These are phyloP conservation scores for Proteles cristata DNA, from an alignment of 2,113 vertebrate species.

Conservation along the genomic window DNA sequence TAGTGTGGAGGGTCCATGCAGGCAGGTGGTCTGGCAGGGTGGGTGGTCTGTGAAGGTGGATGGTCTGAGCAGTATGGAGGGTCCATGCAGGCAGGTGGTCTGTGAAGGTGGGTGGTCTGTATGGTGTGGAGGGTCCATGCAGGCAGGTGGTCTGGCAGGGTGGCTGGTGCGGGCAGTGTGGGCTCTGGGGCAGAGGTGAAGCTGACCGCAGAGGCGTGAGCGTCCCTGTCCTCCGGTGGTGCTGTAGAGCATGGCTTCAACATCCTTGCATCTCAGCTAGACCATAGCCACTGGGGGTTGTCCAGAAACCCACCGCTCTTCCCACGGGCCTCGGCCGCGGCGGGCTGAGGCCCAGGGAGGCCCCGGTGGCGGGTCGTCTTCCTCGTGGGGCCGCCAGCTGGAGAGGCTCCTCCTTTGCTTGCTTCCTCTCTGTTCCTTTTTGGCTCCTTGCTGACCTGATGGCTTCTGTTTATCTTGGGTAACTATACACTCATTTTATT, in stretches of 20 bases:
- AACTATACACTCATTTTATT: neutral
- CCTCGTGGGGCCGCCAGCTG: neutral
- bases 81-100: too few species aligned
- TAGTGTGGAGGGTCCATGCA: too few species aligned
- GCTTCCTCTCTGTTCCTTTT: neutral
- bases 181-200: neutral
- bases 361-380: neutral
- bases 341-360: neutral
- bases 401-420: neutral
- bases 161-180: neutral
- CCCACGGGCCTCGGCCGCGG: neutral
- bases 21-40: neutral
- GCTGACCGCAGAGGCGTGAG: neutral
- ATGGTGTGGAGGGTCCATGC: too few species aligned
- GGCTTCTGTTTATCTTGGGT: neutral
- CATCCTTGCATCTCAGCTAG: neutral
- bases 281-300: accelerated
- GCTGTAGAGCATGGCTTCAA: neutral
- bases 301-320: too few species aligned
- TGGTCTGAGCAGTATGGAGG: too few species aligned
- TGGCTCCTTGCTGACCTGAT: neutral
- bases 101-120: neutral
- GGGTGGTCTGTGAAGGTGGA: neutral
- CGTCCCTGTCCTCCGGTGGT: neutral
- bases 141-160: neutral